Evolutionary conservation across 2,888 invertebrate species (phyloP), one percentile per base, ranked within the genome.

Genomic region (Ypsolopha scabrella): DNA sequence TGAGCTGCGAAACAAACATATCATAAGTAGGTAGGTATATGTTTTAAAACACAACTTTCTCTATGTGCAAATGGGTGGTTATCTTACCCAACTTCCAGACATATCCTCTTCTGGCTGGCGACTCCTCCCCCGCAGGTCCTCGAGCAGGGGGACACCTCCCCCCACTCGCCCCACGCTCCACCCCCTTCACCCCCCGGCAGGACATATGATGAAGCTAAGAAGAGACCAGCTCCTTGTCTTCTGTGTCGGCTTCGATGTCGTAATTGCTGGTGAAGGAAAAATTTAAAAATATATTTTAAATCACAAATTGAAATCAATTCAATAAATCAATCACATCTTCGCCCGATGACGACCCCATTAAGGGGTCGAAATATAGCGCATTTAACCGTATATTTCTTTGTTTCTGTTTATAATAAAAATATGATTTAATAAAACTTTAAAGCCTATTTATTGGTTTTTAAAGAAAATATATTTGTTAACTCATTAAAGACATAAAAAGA

Each of bases 71-170:
- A 2, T 3, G 24, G 24, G 24, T 24, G 4, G 24, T 24, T n/a
- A 41, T 24, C 81, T 82, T 72, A 92, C 92, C 87, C 88, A 61
- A 85, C 57, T 61, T 89, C 88, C 53, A 88, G 80, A 75, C 96
- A 96, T 72, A 90, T 90, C 64, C 97, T 89, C 53, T 91, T 91
- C 80, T 97, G 96, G 64, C 90, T 91, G 56, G 95, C 92, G 24
- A 98, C 96, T 51, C 98, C 98, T 10, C 96, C 95, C 0, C 98
- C 98, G 70, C 98, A 99, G 14, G 94, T 90, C 57, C 96, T 88
- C 6, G 97, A 96, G 79, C 98, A 99, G 51, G 92, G 89, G 34
- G 93, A 92, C 50, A 94, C 92, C 43, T 90, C 87, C 9, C 93
- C 92, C 96, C 97, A 97, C 7, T 92, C 91, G 6, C 92, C 90